These are phyloP conservation scores for Watsonalla cultraria DNA, from an alignment of 2,888 invertebrate species.

Conservation along the genomic window DNA sequence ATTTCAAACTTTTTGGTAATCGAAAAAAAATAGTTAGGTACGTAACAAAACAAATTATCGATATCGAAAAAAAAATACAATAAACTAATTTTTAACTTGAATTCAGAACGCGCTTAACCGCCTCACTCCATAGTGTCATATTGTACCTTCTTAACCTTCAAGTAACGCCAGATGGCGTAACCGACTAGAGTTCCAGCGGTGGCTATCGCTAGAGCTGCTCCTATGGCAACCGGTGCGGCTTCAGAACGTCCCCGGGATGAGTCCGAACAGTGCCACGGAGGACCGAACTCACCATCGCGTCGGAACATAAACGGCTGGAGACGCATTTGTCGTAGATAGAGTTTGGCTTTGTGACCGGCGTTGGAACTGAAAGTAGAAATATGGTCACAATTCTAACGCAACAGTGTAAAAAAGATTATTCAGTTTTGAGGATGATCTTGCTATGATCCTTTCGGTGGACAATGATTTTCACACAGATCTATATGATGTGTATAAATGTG, in stretches of 20 bases:
- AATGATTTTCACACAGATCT: no score
- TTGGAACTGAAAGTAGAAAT: slow-evolving; percentile 37
- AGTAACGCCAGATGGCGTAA: slow-evolving; percentile 91
- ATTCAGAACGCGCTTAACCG: slow-evolving; percentile 28
- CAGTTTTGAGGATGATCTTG: neutral
- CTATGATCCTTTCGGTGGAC: no score
- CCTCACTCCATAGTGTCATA: slow-evolving; percentile 92
- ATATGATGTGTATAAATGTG: no score
- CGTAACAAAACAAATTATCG: neutral
- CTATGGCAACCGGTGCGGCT: slow-evolving; percentile 85
- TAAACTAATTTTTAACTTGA: slow-evolving; percentile 6
- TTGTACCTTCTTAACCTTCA: slow-evolving; percentile 93
- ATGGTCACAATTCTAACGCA: neutral
- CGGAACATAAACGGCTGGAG: slow-evolving; percentile 95
- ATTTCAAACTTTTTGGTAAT: no score
- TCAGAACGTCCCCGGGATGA: slow-evolving; percentile 82
- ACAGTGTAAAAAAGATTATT: neutral
- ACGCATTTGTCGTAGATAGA: slow-evolving; percentile 83
- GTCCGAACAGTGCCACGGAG: slow-evolving; percentile 82
- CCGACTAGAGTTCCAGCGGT: slow-evolving; percentile 89
- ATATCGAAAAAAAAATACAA: neutral
- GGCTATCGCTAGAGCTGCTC: slow-evolving; percentile 89
- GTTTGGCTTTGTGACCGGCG: slow-evolving; percentile 77
- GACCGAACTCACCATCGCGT: slow-evolving; percentile 83
- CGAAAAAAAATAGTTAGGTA: neutral